Conservation (phyloP, 1,140 invertebrate genomes). For the Listronotus oregonensis region DNA sequence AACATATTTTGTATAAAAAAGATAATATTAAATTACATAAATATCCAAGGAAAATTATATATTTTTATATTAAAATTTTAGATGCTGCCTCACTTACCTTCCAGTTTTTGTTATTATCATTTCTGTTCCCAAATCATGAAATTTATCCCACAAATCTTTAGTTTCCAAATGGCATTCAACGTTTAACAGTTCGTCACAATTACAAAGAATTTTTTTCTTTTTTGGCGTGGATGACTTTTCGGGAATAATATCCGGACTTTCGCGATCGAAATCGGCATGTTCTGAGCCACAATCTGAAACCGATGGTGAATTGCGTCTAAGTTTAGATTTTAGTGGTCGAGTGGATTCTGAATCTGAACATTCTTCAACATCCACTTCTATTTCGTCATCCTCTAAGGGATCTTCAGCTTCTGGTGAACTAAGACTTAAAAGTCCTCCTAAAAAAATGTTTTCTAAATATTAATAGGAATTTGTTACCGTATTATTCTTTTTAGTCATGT, state of each 20-base stretch:
- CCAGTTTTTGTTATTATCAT: conserved; percentile 99
- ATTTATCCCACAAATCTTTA: conserved; percentile 92
- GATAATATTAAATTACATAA: too few species aligned
- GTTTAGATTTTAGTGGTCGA: conserved; percentile 42
- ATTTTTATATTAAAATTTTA: too few species aligned
- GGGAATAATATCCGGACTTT: conserved; percentile 48
- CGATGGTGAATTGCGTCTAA: conserved; percentile 45
- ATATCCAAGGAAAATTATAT: too few species aligned
- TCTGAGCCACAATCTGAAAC: conserved; percentile 54
- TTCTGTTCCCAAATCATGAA: conserved; percentile 92
- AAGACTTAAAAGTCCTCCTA: conserved; percentile 44
- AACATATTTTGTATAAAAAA: too few species aligned
- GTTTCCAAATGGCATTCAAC: conserved; percentile 92
- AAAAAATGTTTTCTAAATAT: too few species aligned
- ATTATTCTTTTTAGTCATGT: too few species aligned
- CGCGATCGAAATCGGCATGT: conserved; percentile 49
- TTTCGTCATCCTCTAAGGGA: conserved; percentile 52
- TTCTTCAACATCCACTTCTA: conserved; percentile 55
- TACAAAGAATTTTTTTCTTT: conserved; percentile 66
- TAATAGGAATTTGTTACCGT: too few species aligned
- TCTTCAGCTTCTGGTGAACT: conserved; percentile 48
- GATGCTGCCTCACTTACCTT: conserved; percentile 68
- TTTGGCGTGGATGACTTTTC: conserved; percentile 40
- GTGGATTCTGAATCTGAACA: conserved; percentile 53
- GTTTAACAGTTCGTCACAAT: conserved; percentile 80